A percentile compares a stretch with the other conserved stretches of the same genome.
phyloP scores from a whole-genome alignment of 2,113 vertebrate species.

The Sander vitreus region DNA sequence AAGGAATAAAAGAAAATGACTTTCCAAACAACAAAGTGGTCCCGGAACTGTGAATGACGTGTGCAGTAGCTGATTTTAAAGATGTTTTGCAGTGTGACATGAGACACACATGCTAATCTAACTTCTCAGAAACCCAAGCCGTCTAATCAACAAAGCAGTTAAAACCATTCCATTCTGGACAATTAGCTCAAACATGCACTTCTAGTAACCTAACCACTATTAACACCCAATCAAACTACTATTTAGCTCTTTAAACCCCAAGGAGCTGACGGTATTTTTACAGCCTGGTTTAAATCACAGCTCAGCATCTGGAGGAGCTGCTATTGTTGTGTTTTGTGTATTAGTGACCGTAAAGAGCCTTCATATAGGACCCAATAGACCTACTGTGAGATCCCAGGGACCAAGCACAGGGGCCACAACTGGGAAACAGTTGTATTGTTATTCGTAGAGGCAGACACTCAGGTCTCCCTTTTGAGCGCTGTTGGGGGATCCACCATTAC shows the following conservation, averaged over 20 bases:
- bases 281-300: constrained; percentile 45
- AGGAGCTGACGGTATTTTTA: constrained; percentile 42
- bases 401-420: constrained; percentile 73
- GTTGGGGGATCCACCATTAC: constrained; percentile 78
- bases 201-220: constrained; percentile 6
- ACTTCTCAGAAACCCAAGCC: not conserved
- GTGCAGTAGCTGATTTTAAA: not conserved
- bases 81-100: not conserved
- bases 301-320: constrained; percentile 44
- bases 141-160: constrained; percentile 21
- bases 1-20: not conserved
- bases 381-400: constrained; percentile 52
- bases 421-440: constrained; percentile 83
- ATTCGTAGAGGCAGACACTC: constrained; percentile 82
- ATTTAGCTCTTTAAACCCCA: constrained; percentile 25
- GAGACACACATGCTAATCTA: not conserved
- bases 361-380: constrained; percentile 56
- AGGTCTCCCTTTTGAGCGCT: constrained; percentile 69
- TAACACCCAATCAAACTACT: constrained; percentile 35
- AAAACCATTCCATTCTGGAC: not conserved
- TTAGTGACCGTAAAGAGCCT: constrained; percentile 70
- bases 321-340: constrained; percentile 69
- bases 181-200: constrained; percentile 11
- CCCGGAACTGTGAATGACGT: not conserved
- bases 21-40: not conserved